Evolutionary conservation across 92 coral and sea anemone species (phyloP).

Genomic region (Muricea muricata): DNA sequence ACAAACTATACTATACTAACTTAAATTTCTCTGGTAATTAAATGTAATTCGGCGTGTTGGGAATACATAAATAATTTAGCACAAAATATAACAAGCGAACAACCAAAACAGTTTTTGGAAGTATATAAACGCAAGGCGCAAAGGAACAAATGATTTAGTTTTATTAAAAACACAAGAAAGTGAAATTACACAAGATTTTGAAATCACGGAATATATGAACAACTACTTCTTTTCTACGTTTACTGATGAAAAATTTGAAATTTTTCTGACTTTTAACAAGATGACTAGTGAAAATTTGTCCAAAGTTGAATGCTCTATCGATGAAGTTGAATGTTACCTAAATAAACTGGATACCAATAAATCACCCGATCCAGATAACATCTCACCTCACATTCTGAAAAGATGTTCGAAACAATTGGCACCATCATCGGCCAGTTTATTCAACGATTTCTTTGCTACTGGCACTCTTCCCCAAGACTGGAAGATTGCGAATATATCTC

Average conservation of each 20-base stretch:
- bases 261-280: neutral
- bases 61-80: constrained; percentile 21
- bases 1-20: constrained; percentile 25
- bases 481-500: neutral
- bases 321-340: neutral
- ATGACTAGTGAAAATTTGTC: neutral
- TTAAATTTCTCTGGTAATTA: constrained; percentile 27
- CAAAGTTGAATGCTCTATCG: neutral
- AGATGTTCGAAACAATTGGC: neutral
- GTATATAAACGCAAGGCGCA: neutral
- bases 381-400: neutral
- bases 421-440: neutral
- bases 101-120: neutral
- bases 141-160: neutral
- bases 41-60: constrained; percentile 49
- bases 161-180: neutral
- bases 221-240: neutral
- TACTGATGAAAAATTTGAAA: neutral
- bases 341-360: neutral
- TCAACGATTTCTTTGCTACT: neutral
- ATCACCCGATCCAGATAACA: neutral
- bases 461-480: neutral
- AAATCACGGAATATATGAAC: neutral
- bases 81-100: constrained; percentile 8
- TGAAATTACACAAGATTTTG: neutral